These are phyloP conservation scores for Melanotaenia maccullochi DNA, from an alignment of 2,797 vertebrate genomes.

Conservation along the genomic window DNA sequence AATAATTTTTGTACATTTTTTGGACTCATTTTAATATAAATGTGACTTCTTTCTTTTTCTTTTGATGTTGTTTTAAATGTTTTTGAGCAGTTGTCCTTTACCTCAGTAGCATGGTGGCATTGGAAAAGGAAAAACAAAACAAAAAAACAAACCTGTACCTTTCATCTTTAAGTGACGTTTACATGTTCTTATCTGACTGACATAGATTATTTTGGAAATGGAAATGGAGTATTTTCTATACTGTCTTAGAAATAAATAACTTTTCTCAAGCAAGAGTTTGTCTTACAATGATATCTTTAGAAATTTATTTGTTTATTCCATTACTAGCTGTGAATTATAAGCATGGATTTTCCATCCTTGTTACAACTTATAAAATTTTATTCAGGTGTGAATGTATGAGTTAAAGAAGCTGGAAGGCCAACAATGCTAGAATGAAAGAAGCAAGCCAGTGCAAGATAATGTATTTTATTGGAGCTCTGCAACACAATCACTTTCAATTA, in stretches of 20 bases:
- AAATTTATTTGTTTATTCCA: not conserved
- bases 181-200: slow-evolving; percentile 84
- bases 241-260: slow-evolving; percentile 87
- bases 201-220: slow-evolving; percentile 86
- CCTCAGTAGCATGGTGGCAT: slow-evolving; percentile 77
- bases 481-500: slow-evolving; percentile 42
- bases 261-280: slow-evolving; percentile 64
- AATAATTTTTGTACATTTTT: slow-evolving; percentile 81
- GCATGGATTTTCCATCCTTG: too few species aligned
- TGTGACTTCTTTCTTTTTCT: slow-evolving; percentile 55
- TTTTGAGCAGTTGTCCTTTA: slow-evolving; percentile 77
- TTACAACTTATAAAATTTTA: not conserved
- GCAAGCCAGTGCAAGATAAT: slow-evolving; percentile 16
- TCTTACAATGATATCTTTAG: slow-evolving; percentile 5
- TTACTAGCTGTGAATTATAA: not conserved
- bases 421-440: slow-evolving; percentile 50
- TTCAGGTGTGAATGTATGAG: not conserved
- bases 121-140: slow-evolving; percentile 16
- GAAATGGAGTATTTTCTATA: slow-evolving; percentile 85
- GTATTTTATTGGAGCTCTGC: slow-evolving; percentile 24
- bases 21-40: slow-evolving; percentile 80
- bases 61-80: slow-evolving; percentile 46
- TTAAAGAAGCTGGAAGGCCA: slow-evolving; percentile 23
- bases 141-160: slow-evolving; percentile 57
- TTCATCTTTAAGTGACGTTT: slow-evolving; percentile 78